These are phyloP conservation scores for Serrognathus titanus DNA, from an alignment of 2,888 invertebrate genomes.

Conservation along the genomic window DNA sequence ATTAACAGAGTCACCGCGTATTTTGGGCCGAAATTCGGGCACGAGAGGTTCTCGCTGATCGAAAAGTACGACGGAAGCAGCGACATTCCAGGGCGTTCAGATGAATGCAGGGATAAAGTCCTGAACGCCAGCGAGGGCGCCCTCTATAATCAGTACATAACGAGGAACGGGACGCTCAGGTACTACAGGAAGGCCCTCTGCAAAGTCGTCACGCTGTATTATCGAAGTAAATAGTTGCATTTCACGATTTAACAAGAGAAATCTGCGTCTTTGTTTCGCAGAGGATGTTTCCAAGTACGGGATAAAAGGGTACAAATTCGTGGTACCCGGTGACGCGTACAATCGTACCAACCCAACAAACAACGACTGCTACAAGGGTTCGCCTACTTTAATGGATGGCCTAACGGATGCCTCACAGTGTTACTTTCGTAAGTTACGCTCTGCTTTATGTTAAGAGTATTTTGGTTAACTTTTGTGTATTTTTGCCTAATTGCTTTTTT, in stretches of 20 bases:
- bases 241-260: neutral
- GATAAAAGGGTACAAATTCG: constrained; percentile 22
- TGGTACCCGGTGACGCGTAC: constrained; percentile 45
- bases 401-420: constrained; percentile 68
- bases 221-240: constrained; percentile 48
- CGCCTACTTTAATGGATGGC: constrained; percentile 54
- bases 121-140: constrained; percentile 67
- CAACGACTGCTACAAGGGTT: constrained; percentile 60
- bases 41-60: constrained; percentile 61
- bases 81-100: constrained; percentile 55
- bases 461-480: too few species aligned
- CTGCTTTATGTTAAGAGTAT: too few species aligned
- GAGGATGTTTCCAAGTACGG: constrained; percentile 24
- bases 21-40: constrained; percentile 57
- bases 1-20: constrained; percentile 61
- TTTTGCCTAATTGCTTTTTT: neutral
- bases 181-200: constrained; percentile 70
- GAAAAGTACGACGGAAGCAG: constrained; percentile 57
- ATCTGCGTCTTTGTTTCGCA: neutral
- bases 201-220: constrained; percentile 57
- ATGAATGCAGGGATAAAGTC: constrained; percentile 58
- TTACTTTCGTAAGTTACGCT: constrained; percentile 57
- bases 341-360: constrained; percentile 52
- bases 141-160: constrained; percentile 55
- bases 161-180: constrained; percentile 54